Evolutionary conservation across 2,888 invertebrate species (phyloP).

Genomic region (Laothoe populi): DNA sequence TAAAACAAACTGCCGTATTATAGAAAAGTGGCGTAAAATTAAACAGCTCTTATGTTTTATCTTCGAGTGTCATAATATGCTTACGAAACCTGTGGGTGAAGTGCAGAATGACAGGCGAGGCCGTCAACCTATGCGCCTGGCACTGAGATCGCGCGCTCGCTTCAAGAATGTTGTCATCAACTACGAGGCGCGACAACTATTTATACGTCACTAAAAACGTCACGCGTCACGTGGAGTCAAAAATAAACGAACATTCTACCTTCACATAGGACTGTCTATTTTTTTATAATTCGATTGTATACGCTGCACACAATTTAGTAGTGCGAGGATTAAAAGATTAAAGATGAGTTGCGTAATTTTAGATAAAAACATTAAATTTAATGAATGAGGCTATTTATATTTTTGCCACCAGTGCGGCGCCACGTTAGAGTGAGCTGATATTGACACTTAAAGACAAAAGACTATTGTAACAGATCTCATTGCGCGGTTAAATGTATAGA

Average conservation of each 20-base stretch:
- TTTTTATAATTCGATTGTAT: no score
- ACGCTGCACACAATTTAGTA: no score
- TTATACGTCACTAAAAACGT: constrained; percentile 47
- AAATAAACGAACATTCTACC: constrained; percentile 34
- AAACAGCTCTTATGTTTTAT: constrained; percentile 29
- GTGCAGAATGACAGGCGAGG: constrained; percentile 39
- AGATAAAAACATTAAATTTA: no score
- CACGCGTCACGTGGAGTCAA: constrained; percentile 38
- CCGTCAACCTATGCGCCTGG: constrained; percentile 43
- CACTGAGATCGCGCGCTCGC: constrained; percentile 50
- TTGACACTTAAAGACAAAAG: no score
- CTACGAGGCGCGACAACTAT: constrained; percentile 39
- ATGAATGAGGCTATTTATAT: no score
- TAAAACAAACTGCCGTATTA: background rate
- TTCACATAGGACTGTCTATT: no score
- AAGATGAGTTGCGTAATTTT: no score
- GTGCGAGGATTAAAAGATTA: no score
- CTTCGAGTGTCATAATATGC: constrained; percentile 31
- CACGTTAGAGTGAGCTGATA: no score
- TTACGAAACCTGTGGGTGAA: constrained; percentile 35
- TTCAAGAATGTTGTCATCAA: constrained; percentile 40
- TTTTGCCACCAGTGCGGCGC: no score
- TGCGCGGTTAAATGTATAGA: no score
- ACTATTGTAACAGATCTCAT: no score
- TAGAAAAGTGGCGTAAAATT: background rate